A percentile compares a stretch with the other conserved stretches of the same genome.
phyloP scores from a whole-genome alignment of 2,888 invertebrate species.

The Leptinotarsa peninsularis region DNA sequence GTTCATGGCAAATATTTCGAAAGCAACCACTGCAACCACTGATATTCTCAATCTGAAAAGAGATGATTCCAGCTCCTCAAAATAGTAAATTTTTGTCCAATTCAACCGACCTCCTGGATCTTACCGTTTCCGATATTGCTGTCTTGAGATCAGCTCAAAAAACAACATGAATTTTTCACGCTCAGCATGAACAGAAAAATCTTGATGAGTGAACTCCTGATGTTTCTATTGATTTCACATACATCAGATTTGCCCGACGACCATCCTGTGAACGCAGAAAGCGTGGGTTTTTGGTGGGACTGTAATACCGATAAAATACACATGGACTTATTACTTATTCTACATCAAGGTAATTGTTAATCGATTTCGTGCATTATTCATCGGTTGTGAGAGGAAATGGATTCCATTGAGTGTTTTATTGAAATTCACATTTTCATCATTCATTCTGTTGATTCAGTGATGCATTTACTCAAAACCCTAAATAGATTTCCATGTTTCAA shows the following conservation, averaged over 20 bases:
- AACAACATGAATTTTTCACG: no score
- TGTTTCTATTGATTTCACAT: no score
- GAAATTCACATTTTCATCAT: neutral
- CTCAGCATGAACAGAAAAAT: no score
- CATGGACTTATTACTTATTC: conserved; percentile 42
- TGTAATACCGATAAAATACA: conserved; percentile 38
- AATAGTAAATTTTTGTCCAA: no score
- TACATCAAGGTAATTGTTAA: conserved; percentile 45
- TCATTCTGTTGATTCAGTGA: neutral
- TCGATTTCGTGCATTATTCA: conserved; percentile 47
- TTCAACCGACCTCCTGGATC: no score
- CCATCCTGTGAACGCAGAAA: conserved; percentile 17
- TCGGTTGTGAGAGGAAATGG: conserved; percentile 9
- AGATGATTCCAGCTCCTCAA: no score
- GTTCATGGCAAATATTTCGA: no score
- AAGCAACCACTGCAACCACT: no score
- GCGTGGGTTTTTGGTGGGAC: conserved; percentile 28
- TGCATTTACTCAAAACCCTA: neutral
- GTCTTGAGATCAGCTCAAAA: no score
- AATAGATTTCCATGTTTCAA: neutral
- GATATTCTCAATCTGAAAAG: no score
- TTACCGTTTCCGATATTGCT: no score
- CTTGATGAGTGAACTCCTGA: no score
- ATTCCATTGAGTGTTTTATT: neutral
- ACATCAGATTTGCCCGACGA: neutral